A percentile compares a stretch with the other conserved stretches of the same genome.
These are phyloP conservation scores for Aleiodes testaceus DNA, from an alignment of 2,888 invertebrate species.

Conservation along the genomic window DNA sequence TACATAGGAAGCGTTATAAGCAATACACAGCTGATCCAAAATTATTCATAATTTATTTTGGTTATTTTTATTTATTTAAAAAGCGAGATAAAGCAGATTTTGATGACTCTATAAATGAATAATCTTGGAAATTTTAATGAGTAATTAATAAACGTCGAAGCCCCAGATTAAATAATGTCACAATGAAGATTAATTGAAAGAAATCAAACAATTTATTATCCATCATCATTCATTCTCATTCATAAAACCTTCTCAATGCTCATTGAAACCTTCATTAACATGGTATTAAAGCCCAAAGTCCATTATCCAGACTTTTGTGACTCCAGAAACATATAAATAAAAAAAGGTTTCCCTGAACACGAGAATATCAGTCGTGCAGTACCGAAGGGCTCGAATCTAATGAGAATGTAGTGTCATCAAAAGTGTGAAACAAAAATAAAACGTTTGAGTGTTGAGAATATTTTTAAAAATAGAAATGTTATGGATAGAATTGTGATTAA, in stretches of 20 bases:
- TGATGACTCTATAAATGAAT: slow-evolving; percentile 49
- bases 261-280: background rate
- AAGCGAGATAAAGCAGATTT: slow-evolving; percentile 27
- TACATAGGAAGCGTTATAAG: slow-evolving; percentile 55
- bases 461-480: no score
- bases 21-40: slow-evolving; percentile 56
- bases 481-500: no score
- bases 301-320: background rate
- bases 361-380: slow-evolving; percentile 6
- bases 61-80: background rate
- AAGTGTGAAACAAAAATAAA: no score
- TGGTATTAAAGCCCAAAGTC: background rate
- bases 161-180: no score
- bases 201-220: slow-evolving; percentile 12
- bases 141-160: slow-evolving; percentile 49
- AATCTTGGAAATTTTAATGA: slow-evolving; percentile 50
- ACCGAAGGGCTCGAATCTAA: background rate
- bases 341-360: slow-evolving; percentile 8
- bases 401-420: no score
- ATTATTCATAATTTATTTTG: slow-evolving; percentile 52
- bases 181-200: no score
- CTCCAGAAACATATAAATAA: slow-evolving; percentile 23
- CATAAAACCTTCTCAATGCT: slow-evolving; percentile 27
- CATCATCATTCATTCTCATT: slow-evolving; percentile 48
- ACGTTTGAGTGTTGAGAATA: no score